phyloP scores from a whole-genome alignment of 1,140 invertebrate genomes.

The Drosophila pectinifera region DNA sequence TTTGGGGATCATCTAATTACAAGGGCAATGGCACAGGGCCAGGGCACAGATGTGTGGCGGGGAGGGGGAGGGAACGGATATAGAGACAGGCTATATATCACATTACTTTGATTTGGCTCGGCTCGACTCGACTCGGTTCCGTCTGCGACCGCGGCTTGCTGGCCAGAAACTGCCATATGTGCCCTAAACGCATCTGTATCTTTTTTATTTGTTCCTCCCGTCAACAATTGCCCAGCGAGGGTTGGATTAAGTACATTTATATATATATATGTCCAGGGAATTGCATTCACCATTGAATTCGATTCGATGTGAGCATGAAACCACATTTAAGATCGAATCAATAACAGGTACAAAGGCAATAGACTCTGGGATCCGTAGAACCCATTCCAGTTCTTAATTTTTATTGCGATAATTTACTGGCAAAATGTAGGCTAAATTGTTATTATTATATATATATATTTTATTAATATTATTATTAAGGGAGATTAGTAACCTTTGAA shows the following conservation, averaged over 20 bases:
- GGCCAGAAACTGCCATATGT: constrained; percentile 50
- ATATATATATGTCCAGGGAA: not conserved
- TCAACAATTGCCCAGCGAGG: constrained; percentile 25
- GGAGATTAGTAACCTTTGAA: no score
- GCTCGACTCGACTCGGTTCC: constrained; percentile 10
- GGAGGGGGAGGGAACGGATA: not conserved
- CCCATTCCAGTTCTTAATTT: no score
- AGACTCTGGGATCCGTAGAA: not conserved
- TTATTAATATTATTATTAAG: no score
- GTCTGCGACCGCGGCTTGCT: constrained; percentile 8
- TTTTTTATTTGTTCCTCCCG: constrained; percentile 48
- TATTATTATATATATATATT: no score
- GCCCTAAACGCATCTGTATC: constrained; percentile 70
- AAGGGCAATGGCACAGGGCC: constrained; percentile 36
- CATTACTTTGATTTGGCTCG: constrained; percentile 70
- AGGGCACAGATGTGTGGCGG: constrained; percentile 12
- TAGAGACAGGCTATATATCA: constrained; percentile 58
- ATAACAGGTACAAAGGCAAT: not conserved
- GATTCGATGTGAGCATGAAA: constrained; percentile 1
- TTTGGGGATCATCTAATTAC: constrained; percentile 85
- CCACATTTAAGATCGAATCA: not conserved
- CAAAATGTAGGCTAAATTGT: no score
- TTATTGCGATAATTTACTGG: no score
- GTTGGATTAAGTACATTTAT: constrained; percentile 8
- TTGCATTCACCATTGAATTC: constrained; percentile 2